Evolutionary conservation across 2,797 vertebrate species (phyloP).

Genomic region (Crotalus adamanteus): DNA sequence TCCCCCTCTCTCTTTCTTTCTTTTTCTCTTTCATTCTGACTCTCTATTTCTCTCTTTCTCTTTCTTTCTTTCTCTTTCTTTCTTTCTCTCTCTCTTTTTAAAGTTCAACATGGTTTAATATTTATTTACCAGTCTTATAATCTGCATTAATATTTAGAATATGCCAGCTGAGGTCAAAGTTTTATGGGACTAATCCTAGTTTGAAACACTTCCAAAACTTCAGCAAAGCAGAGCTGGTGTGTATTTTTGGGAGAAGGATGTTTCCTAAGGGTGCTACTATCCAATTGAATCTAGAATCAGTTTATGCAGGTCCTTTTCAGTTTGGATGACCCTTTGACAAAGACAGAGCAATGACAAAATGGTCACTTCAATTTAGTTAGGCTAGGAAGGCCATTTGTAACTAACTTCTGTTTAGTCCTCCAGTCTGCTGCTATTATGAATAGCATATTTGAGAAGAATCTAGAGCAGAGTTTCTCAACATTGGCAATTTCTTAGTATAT

Average conservation of each 20-base stretch:
- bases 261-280: background rate
- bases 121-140: background rate
- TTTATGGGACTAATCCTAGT: background rate
- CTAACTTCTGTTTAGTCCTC: background rate
- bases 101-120: background rate
- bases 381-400: background rate
- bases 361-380: background rate
- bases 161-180: background rate
- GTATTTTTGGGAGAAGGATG: background rate
- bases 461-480: background rate
- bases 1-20: too few species aligned
- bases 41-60: fast-evolving
- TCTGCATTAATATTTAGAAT: background rate
- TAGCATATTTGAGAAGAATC: background rate
- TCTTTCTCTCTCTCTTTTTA: background rate
- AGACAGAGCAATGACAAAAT: background rate
- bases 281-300: background rate
- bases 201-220: background rate
- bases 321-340: background rate
- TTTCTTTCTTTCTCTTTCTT: background rate
- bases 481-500: background rate
- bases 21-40: background rate
- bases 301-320: background rate
- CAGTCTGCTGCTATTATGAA: background rate
- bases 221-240: background rate